Conservation (phyloP, 2,888 invertebrate genomes). For the Argyresthia albistria region DNA sequence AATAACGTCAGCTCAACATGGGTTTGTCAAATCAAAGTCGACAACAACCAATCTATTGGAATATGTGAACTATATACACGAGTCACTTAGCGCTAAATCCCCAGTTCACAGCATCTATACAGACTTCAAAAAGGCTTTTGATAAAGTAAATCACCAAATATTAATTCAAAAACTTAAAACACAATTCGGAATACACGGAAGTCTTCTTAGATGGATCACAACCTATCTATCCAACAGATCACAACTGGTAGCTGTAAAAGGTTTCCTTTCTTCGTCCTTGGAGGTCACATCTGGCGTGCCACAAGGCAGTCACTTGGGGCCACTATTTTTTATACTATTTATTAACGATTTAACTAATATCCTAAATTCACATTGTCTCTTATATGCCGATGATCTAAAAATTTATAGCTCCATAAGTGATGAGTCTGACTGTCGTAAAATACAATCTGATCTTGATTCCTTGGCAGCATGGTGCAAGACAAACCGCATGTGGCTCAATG, state of each 20-base stretch:
- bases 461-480: too few species aligned
- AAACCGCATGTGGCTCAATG: too few species aligned
- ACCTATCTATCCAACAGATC: conserved; percentile 4
- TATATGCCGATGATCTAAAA: too few species aligned
- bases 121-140: too few species aligned
- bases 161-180: neutral
- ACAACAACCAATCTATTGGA: conserved; percentile 10
- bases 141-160: neutral
- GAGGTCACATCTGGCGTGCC: too few species aligned
- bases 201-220: conserved; percentile 2
- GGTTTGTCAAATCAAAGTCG: conserved; percentile 10
- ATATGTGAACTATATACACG: conserved; percentile 6
- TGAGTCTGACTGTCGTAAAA: too few species aligned
- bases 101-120: neutral
- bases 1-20: conserved; percentile 9
- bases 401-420: too few species aligned
- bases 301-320: too few species aligned
- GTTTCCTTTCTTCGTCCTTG: neutral
- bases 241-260: conserved; percentile 6
- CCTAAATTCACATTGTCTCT: too few species aligned
- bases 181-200: neutral
- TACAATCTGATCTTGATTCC: too few species aligned
- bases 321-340: too few species aligned
- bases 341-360: too few species aligned
- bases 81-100: conserved; percentile 2